These are phyloP conservation scores for Tragulus kanchil DNA, from an alignment of 2,113 vertebrate species.

Conservation along the genomic window DNA sequence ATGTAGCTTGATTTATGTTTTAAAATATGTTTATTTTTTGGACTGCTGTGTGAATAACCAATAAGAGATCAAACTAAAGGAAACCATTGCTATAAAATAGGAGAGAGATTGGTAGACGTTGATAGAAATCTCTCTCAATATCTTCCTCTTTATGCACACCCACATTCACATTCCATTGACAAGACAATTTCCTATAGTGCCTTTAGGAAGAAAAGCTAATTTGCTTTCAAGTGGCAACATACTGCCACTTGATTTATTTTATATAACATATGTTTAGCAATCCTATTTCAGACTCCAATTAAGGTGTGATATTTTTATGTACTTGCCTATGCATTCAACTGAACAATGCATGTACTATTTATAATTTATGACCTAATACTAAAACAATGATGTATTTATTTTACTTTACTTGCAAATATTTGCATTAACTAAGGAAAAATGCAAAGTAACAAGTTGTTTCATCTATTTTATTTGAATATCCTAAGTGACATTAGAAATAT, in stretches of 20 bases:
- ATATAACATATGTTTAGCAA: neutral
- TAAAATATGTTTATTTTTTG: neutral
- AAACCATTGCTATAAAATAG: neutral
- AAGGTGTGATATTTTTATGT: neutral
- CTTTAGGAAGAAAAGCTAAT: neutral
- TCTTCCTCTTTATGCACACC: neutral
- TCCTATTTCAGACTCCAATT: neutral
- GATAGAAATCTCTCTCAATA: neutral
- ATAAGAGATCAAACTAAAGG: neutral
- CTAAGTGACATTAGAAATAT: neutral
- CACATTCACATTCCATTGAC: neutral
- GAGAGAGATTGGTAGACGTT: neutral
- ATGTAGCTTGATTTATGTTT: neutral
- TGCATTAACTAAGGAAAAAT: neutral
- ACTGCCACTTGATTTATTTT: neutral
- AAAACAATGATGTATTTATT: neutral
- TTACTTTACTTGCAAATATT: neutral
- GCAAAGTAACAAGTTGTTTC: neutral
- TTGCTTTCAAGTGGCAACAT: neutral
- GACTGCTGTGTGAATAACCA: neutral
- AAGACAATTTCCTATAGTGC: neutral
- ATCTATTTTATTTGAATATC: neutral
- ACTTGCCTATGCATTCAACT: neutral
- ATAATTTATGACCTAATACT: neutral
- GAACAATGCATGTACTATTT: neutral